Percentiles rank a stretch among this genome's conserved stretches.
phyloP scores from a whole-genome alignment of 2,113 vertebrate species.

The Agapornis roseicollis region DNA sequence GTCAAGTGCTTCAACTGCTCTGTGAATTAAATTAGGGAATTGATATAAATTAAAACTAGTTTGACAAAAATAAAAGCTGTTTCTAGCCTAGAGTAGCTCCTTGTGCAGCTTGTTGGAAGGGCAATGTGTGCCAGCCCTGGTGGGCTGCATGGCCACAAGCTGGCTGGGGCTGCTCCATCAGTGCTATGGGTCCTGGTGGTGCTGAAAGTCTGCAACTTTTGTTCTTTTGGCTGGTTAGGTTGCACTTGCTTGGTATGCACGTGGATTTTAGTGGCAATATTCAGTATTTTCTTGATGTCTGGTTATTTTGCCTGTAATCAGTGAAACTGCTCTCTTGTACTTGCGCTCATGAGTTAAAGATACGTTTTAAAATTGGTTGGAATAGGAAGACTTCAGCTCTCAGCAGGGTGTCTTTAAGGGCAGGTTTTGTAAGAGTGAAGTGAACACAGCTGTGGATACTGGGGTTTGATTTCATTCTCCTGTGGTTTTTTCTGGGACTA shows the following conservation, averaged over 20 bases:
- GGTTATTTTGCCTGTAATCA: background rate
- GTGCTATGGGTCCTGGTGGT: accelerated
- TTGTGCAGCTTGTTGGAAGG: background rate
- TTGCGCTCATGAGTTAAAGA: background rate
- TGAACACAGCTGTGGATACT: background rate
- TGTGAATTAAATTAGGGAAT: background rate
- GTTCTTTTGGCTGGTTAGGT: background rate
- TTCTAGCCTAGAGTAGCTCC: background rate
- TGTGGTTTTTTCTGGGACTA: background rate
- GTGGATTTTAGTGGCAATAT: background rate
- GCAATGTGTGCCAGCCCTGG: background rate
- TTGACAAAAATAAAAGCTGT: background rate
- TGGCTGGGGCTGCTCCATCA: background rate
- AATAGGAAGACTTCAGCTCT: background rate
- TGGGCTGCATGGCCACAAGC: background rate
- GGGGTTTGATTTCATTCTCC: background rate
- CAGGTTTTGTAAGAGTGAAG: background rate
- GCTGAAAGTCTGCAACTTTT: background rate
- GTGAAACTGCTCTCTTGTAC: background rate
- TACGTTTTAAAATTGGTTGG: background rate
- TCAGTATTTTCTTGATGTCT: background rate
- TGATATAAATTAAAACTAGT: background rate
- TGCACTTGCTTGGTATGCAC: background rate
- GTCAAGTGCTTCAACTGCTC: background rate
- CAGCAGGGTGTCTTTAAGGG: background rate